Percentiles rank a stretch among this genome's conserved stretches.
Conservation (phyloP, 2,888 invertebrate genomes). For the Acanthosepion pharaonis region DNA sequence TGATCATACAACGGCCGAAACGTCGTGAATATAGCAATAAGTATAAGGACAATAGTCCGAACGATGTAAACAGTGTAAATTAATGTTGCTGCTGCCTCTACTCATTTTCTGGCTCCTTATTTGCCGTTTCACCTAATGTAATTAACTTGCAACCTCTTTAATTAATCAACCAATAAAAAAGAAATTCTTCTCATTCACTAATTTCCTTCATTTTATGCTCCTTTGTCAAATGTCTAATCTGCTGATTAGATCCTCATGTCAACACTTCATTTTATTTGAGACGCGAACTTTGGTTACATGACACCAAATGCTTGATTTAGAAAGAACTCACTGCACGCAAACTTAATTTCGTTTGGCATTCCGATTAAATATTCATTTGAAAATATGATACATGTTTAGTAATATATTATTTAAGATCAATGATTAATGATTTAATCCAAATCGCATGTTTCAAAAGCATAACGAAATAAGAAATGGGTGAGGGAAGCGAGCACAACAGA, state of each 20-base stretch:
- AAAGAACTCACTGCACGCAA: background rate
- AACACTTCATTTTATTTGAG: background rate
- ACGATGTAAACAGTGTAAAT: too few species aligned
- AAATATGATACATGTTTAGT: background rate
- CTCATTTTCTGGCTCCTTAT: background rate
- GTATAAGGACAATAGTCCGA: too few species aligned
- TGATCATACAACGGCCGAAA: too few species aligned
- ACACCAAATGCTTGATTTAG: background rate
- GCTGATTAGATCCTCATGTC: background rate
- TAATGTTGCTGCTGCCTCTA: too few species aligned
- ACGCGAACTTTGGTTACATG: background rate
- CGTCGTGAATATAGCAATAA: too few species aligned
- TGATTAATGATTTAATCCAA: too few species aligned
- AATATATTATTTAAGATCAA: background rate
- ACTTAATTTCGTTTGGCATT: background rate
- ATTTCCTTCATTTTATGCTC: background rate
- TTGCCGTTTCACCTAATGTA: background rate
- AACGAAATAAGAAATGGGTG: too few species aligned
- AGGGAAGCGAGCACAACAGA: too few species aligned
- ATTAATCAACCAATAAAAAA: background rate
- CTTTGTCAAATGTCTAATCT: background rate
- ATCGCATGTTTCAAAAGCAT: too few species aligned
- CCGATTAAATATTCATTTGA: background rate
- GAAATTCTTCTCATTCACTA: background rate
- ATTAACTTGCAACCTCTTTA: background rate